These are phyloP conservation scores for Mesodorylaimus sp. DNA, from an alignment of 2,888 invertebrate species.

Conservation along the genomic window DNA sequence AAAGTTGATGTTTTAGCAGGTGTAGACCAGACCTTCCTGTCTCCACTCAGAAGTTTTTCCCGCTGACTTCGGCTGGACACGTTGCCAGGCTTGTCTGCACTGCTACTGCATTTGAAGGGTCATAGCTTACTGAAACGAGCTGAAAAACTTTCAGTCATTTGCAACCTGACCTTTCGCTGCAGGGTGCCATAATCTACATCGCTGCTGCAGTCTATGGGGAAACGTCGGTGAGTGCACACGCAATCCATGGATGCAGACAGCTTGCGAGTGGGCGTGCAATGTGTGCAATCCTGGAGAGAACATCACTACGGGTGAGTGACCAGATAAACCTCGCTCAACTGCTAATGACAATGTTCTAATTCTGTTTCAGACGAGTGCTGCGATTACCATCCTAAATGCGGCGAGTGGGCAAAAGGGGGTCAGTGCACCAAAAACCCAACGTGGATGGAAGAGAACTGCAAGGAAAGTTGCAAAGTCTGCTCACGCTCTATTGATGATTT, in stretches of 20 bases:
- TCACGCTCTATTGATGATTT: background rate
- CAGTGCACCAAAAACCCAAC: background rate
- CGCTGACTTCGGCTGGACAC: too few species aligned
- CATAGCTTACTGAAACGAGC: too few species aligned
- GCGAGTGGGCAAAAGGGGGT: background rate
- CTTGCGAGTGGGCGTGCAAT: conserved; percentile 7
- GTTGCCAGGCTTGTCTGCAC: too few species aligned
- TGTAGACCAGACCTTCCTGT: too few species aligned
- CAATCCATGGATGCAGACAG: conserved; percentile 8
- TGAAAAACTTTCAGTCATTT: too few species aligned
- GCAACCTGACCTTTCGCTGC: background rate
- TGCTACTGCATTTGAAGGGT: too few species aligned
- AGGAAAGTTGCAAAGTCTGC: background rate
- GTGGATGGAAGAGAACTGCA: conserved; percentile 5
- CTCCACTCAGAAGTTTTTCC: too few species aligned
- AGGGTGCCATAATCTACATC: conserved; percentile 7
- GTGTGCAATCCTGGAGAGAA: conserved; percentile 5
- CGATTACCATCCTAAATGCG: background rate
- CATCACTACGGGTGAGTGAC: background rate
- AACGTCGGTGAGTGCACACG: conserved; percentile 10
- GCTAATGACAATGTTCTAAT: background rate
- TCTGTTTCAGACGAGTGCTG: background rate
- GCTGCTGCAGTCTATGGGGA: conserved; percentile 9
- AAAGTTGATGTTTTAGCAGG: too few species aligned
- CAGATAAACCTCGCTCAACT: background rate